Evolutionary conservation across 2,888 invertebrate species (phyloP).

Genomic region (Lampropteryx suffumata): DNA sequence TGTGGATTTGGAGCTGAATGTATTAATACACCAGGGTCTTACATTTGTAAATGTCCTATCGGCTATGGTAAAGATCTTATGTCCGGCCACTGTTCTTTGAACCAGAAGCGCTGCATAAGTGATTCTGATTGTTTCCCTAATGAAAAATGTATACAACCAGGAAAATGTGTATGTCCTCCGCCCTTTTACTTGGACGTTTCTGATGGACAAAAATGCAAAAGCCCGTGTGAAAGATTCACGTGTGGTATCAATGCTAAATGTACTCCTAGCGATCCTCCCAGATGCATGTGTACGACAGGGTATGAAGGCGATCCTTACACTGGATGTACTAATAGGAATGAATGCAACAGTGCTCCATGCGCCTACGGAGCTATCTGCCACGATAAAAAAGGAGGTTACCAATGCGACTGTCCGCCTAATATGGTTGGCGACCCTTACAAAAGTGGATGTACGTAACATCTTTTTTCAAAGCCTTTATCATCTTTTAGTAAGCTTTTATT

Average conservation of each 20-base stretch:
- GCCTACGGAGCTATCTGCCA: constrained; percentile 94
- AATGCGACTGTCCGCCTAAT: constrained; percentile 92
- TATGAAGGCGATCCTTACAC: constrained; percentile 93
- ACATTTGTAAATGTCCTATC: constrained; percentile 90
- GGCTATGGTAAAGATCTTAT: constrained; percentile 92
- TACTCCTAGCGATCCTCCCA: constrained; percentile 93
- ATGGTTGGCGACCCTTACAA: constrained; percentile 93
- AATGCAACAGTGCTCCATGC: constrained; percentile 92
- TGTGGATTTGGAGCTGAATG: constrained; percentile 96
- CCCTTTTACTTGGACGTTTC: constrained; percentile 93
- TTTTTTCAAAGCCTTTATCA: background rate
- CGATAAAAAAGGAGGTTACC: constrained; percentile 92
- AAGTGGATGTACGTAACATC: constrained; percentile 86
- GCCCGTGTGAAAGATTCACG: constrained; percentile 94
- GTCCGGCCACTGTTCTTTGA: constrained; percentile 91
- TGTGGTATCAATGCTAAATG: constrained; percentile 96
- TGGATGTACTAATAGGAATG: constrained; percentile 93
- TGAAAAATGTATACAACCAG: constrained; percentile 95
- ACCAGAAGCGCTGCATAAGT: constrained; percentile 90
- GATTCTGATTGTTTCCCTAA: constrained; percentile 93
- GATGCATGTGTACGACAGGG: constrained; percentile 93
- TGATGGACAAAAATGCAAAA: constrained; percentile 94
- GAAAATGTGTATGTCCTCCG: constrained; percentile 95
- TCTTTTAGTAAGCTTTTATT: no score
- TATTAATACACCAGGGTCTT: constrained; percentile 89